Base-by-base conservation (phyloP, 2,888 invertebrate species). In the Drosophila ustulata region DNA sequence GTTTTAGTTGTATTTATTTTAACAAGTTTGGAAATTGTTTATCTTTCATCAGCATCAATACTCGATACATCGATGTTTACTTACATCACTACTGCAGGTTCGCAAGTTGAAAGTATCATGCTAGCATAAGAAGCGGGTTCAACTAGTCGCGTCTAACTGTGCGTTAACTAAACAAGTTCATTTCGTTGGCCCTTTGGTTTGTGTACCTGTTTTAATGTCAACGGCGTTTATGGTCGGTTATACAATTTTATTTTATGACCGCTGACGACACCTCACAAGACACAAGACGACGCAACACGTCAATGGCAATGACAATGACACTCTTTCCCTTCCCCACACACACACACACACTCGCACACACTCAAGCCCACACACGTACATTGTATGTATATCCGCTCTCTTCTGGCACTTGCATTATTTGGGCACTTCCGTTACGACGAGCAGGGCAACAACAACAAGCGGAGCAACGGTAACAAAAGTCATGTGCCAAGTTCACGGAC, bases 401-500 rank as follows among this genome's bases (percentile, higher is more conserved):
- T 49, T 37, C 59, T 50, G 53, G 57, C 66, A 69, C 56, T 46
- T 63, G 50, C 47, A 68, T 37, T 50, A 58, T 74, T 74, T 62
- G 64, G 56, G 28, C 61, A 76, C 66, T 86, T 84, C 89, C 87
- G 82, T 86, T 88, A 78, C 82, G 61, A 66, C 82, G 63, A 66
- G 47, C 50, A 7, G 45, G 51, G 46, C 63, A 61, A 46, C 56
- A 56, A 46, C 32, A 53, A 49, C 37, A 61, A 61, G 39, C 62
- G 37, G 46, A 72, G 62, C 69, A 86, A 68, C 80, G 71, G 70
- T 74, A 78, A 81, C 81, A 61, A 71, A 81, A 71, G 71, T 75
- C 87, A 77, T 80, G 75, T 79, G 83, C 78, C 88, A 89, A 89
- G 89, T 89, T 89, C 90, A 89, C 86, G 88, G 86, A 75, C 80